phyloP scores from a whole-genome alignment of 2,113 vertebrate species.

The Siniperca chuatsi region DNA sequence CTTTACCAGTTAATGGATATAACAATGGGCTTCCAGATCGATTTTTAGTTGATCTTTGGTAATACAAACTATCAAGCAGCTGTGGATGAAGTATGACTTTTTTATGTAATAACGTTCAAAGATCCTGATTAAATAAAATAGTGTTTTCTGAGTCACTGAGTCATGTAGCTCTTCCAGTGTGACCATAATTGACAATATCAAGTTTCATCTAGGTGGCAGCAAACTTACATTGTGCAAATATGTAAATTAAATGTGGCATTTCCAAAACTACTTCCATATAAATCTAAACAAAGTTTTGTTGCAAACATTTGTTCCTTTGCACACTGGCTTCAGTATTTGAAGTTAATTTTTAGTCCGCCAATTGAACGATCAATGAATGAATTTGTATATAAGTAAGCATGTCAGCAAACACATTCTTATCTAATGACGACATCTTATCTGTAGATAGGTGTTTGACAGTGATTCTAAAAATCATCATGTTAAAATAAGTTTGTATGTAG shows the following conservation, averaged over 20 bases:
- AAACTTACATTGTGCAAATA: not conserved
- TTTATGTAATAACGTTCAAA: not conserved
- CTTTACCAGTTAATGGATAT: not conserved
- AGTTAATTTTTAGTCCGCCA: not conserved
- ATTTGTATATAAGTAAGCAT: not conserved
- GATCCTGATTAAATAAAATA: constrained; percentile 16
- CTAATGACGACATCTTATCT: no score
- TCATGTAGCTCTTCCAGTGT: not conserved
- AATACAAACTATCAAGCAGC: constrained; percentile 5
- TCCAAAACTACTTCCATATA: not conserved
- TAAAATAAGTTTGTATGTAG: not conserved
- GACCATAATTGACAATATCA: not conserved
- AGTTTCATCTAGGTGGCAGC: constrained; percentile 12
- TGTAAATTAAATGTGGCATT: not conserved
- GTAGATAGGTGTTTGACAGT: not conserved
- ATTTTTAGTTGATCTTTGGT: not conserved
- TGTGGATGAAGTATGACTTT: not conserved
- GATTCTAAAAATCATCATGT: not conserved
- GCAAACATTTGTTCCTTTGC: not conserved
- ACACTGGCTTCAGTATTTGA: not conserved
- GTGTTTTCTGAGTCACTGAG: not conserved
- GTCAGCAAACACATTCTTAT: not conserved
- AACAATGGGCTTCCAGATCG: not conserved
- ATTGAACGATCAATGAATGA: not conserved
- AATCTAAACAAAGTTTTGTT: no score